Percentiles rank a stretch among this genome's conserved stretches.
These are phyloP conservation scores for Meloe dianella DNA, from an alignment of 2,888 invertebrate species.

Conservation along the genomic window DNA sequence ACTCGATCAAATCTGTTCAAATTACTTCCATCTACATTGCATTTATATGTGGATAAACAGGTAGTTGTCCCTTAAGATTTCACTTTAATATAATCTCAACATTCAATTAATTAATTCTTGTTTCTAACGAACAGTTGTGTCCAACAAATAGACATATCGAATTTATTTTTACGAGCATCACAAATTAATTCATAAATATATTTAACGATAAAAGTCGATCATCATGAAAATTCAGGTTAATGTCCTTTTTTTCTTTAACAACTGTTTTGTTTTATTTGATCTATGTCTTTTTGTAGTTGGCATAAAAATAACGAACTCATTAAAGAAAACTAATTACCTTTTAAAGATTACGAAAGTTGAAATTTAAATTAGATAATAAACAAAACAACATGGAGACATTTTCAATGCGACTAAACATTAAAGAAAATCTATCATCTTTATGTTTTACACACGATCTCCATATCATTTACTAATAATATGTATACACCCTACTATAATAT, in stretches of 20 bases:
- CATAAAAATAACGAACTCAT: no score
- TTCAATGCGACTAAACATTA: neutral
- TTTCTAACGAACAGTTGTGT: no score
- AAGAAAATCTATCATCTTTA: neutral
- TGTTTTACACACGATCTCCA: conserved; percentile 11
- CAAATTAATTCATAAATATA: neutral
- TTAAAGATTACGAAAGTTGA: no score
- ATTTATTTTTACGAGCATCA: neutral
- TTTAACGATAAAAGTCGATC: neutral
- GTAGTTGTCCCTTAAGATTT: conserved; percentile 14
- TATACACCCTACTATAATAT: neutral
- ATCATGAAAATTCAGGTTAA: neutral
- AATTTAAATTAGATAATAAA: no score
- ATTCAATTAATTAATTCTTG: conserved; percentile 8
- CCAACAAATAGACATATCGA: no score
- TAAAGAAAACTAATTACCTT: no score
- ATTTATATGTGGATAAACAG: conserved; percentile 15
- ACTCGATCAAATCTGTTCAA: conserved; percentile 11
- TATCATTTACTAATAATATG: neutral
- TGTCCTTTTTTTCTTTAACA: no score
- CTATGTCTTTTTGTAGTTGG: no score
- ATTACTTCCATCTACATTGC: conserved; percentile 9
- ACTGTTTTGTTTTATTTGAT: no score
- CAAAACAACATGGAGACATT: no score
- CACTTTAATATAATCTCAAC: neutral